Evolutionary conservation across 2,113 vertebrate genomes (phyloP).

Genomic region (Ahaetulla prasina): DNA sequence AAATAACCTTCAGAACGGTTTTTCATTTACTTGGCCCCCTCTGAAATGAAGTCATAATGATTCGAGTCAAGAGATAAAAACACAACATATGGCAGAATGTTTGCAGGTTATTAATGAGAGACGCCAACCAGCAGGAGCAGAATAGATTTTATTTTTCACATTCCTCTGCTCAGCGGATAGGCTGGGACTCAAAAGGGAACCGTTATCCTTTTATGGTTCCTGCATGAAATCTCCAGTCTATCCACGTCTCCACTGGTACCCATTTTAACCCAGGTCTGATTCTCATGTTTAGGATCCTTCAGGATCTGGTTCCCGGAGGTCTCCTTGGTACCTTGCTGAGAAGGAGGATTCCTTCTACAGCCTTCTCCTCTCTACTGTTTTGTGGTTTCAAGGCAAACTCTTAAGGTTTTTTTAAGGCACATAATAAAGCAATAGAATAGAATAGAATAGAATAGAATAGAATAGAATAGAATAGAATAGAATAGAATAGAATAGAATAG

Average conservation of each 20-base stretch:
- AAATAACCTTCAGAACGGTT: slow-evolving; percentile 66
- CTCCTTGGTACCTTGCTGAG: background rate
- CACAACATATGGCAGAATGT: slow-evolving; percentile 62
- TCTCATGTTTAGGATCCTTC: background rate
- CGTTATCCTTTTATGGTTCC: background rate
- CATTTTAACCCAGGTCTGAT: background rate
- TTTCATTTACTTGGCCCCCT: slow-evolving; percentile 50
- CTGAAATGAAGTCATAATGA: slow-evolving; percentile 66
- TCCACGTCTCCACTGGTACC: accelerated
- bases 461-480: too few relatives aligned
- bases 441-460: too few relatives aligned
- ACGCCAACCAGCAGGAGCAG: slow-evolving; percentile 40
- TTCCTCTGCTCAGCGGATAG: background rate
- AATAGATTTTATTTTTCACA: slow-evolving; percentile 31
- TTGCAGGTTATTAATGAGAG: slow-evolving; percentile 59
- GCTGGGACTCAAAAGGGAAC: accelerated
- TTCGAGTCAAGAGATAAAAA: slow-evolving; percentile 57
- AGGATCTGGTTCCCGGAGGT: background rate
- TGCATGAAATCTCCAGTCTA: accelerated
- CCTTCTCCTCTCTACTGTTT: background rate
- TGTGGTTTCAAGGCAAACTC: background rate
- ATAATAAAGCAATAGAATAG: background rate
- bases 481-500: too few relatives aligned
- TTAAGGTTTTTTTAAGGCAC: background rate
- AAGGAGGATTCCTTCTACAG: background rate